Evolutionary conservation across 2,113 vertebrate species (phyloP).

Genomic region (Pelecanoides urinatrix): DNA sequence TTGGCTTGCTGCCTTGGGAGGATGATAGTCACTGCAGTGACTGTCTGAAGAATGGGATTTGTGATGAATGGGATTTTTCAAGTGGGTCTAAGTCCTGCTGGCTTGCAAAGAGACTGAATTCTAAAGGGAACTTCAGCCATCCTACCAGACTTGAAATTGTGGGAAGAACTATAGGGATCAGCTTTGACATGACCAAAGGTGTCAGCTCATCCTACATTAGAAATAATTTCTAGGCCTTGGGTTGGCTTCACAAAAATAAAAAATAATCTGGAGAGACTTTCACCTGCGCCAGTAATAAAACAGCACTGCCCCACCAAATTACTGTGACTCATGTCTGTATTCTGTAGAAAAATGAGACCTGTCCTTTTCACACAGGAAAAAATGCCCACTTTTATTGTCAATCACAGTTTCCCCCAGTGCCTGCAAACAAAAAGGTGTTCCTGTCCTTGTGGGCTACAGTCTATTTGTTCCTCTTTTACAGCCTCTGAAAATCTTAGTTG

Average conservation of each 20-base stretch:
- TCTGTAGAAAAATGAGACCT: not conserved
- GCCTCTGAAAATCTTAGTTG: not conserved
- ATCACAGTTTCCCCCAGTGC: not conserved
- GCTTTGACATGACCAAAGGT: not conserved
- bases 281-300: not conserved
- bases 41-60: not conserved
- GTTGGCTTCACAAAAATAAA: not conserved
- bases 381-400: not conserved
- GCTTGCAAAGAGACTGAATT: not conserved
- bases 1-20: not conserved
- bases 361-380: conserved; percentile 26
- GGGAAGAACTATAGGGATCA: not conserved
- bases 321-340: not conserved
- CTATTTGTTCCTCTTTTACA: not conserved
- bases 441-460: not conserved
- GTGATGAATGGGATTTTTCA: not conserved
- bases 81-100: not conserved
- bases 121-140: not conserved
- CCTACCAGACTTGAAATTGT: not conserved
- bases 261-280: not conserved
- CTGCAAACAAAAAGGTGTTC: not conserved
- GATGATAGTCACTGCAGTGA: not conserved
- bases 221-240: not conserved
- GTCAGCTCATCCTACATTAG: not conserved
- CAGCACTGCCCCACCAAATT: not conserved